Base-by-base conservation (phyloP, 2,797 vertebrate genomes). In the Atherinosoma microstoma region DNA sequence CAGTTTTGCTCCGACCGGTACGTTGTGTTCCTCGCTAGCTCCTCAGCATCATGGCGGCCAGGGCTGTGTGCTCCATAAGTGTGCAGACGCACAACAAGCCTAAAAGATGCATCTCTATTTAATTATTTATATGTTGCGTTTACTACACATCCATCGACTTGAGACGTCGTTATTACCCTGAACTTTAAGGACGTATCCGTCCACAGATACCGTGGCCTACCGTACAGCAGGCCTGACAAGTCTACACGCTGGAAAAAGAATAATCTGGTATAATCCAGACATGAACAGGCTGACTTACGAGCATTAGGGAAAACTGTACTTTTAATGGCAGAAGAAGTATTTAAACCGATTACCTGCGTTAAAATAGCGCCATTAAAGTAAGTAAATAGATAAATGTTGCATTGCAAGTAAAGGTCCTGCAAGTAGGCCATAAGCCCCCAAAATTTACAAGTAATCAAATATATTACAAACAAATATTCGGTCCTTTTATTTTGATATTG, bases 41-140 rank as follows among this genome's bases (percentile, higher is more conserved):
- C 13, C 57, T 16, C 13, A 0, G 63, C 71, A 74, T 68, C 57
- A 84, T 80, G 85, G 84, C 87, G 79, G 83, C 79, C 74, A 7
- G 16, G 16, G 30, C 1, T 20, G 18, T 20, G 10, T 29, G 4
- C 57, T 51, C 61, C 24, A 11, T 54, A 54, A 10, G 13, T 42
- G 32, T 61, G 24, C 29, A 32, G 24, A 11, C 47, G 10, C 22
- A 61, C 49, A 20, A 10, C 27, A 27, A 12, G 18, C 13, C 15
- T 16, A 6, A 56, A 30, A 29, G 11, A 29, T 10, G 12, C 8
- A 7, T 30, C 27, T n/a, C 12, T 10, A 3, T 35, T 53, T 2
- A 22, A 1, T 24, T 15, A n/a, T n/a, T 6, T 2, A 29, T 6
- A 38, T 38, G 22, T 16, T 22, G 32, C 15, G 24, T 13, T 61